Percentiles rank a stretch among this genome's conserved stretches.
phyloP scores from a whole-genome alignment of 2,888 invertebrate genomes.

The Orthosia cruda region DNA sequence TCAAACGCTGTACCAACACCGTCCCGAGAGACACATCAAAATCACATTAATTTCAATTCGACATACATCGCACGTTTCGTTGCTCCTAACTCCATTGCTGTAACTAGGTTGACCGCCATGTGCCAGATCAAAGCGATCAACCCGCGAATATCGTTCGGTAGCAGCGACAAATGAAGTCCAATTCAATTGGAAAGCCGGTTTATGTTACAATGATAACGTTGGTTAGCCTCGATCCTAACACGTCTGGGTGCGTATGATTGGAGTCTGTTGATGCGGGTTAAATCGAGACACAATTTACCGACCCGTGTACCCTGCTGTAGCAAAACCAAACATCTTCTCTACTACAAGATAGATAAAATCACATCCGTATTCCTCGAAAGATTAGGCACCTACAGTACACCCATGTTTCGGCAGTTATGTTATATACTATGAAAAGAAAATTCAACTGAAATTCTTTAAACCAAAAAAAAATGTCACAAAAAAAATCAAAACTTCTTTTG shows the following conservation, averaged over 20 bases:
- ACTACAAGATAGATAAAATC: too few relatives aligned
- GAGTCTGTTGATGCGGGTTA: neutral
- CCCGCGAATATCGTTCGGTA: too few relatives aligned
- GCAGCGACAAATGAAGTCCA: slow-evolving; percentile 17
- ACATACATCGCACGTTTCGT: slow-evolving; percentile 41
- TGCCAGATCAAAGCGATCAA: slow-evolving; percentile 22
- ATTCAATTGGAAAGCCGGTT: slow-evolving; percentile 33
- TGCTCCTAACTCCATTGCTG: slow-evolving; percentile 4
- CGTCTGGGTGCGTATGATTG: neutral
- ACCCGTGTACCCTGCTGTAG: neutral
- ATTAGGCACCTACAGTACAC: too few relatives aligned
- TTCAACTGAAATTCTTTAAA: neutral
- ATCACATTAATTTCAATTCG: slow-evolving; percentile 31
- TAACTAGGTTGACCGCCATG: slow-evolving; percentile 34
- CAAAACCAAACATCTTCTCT: neutral
- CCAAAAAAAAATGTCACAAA: neutral
- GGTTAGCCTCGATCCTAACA: neutral
- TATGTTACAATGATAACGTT: slow-evolving; percentile 6
- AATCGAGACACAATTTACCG: neutral
- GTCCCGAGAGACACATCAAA: neutral
- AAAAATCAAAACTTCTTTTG: too few relatives aligned
- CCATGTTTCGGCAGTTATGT: too few relatives aligned
- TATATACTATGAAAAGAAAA: too few relatives aligned
- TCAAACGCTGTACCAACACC: neutral
- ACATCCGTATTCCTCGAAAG: too few relatives aligned